Base-by-base conservation (phyloP, 2,113 vertebrate species). In the Chaenogobius annularis region DNA sequence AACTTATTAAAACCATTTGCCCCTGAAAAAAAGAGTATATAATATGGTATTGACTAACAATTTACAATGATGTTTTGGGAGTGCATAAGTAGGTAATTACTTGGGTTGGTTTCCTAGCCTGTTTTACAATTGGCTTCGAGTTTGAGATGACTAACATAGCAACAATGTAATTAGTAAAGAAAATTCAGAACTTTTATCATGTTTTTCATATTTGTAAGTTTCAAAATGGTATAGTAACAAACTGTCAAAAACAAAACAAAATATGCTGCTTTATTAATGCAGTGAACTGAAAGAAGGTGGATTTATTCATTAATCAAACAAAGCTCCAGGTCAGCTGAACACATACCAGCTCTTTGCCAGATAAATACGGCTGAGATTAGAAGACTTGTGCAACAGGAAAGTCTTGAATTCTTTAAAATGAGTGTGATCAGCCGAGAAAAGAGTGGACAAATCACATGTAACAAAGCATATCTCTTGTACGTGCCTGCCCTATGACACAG, bases 51-150 rank as follows among this genome's bases (percentile, higher is more conserved):
- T 15, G 15, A 59, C 26, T 59, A 15, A n/a, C 22, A 63, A 40
- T 17, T 40, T 63, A 37, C 12, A n/a, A 58, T 44, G 19, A 20
- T 47, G 22, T 31, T 70, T n/a, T 11, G 46, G 63, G 54, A 61
- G 61, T 56, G n/a, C 5, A 11, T 7, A 22, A 50, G 43, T 40
- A 72, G 68, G 35, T 40, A 75, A 73, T 70, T 52, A 55, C 64
- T 73, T 56, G 37, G 82, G 67, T 78, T 80, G 81, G 77, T 89
- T 89, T 7, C 64, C 31, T 56, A 35, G 73, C 73, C 69, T 74
- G 71, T 79, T 87, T 23, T 20, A 43, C 63, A 19, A 59, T 44
- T 22, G 20, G 43, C 20, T 47, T 12, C 17, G 4, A 31, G 10
- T 43, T 48, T 14, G 26, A 55, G 19, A 67, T 72, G 26, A 31